Base-by-base conservation (phyloP, 2,113 vertebrate species). In the Benitochromis conjunctus region DNA sequence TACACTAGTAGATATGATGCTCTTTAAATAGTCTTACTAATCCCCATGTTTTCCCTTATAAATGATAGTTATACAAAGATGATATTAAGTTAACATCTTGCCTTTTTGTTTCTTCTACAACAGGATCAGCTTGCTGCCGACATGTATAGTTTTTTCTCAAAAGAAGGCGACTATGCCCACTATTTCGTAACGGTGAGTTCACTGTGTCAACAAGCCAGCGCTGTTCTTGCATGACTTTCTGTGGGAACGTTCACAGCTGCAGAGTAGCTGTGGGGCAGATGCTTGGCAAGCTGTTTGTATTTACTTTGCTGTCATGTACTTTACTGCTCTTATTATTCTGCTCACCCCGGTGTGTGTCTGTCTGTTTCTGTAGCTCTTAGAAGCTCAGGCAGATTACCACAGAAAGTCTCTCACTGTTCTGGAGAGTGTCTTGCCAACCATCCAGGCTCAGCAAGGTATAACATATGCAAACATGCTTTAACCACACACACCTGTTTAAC, bases 351-450 rank as follows among this genome's bases (percentile, higher is more conserved):
- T 69, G 46, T 66, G 13, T 85, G 53, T 81, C 54, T 87, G 38
- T 84, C 41, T 97, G 96, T 98, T 97, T 95, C 97, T 96, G 95
- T 94, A 99, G 99, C 98, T 99, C 95, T 97, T 99, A 97, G 98
- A 99, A 96, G 98, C 98, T 94, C 99, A 99, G 97, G 99, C 99
- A 93, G 99, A 99, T 97, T 99, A 99, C 97, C 99, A 99, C 96
- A 97, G 98, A 96, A 99, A 98, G 96, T 98, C 99, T 96, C 97
- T 99, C 96, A 96, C 97, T 92, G 97, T 99, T 94, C 97, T 99
- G 96, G 98, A 99, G 96, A 97, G 95, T 74, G 97, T 98, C 94
- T 96, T 99, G 93, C 98, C 99, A 38, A 97, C 98, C 95, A 98
- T 99, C 95, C 97, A 97, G 95, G 96, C 96, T 92, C 99, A 99